Evolutionary conservation across 2,888 invertebrate genomes (phyloP).

Genomic region (Schizaphis graminum): DNA sequence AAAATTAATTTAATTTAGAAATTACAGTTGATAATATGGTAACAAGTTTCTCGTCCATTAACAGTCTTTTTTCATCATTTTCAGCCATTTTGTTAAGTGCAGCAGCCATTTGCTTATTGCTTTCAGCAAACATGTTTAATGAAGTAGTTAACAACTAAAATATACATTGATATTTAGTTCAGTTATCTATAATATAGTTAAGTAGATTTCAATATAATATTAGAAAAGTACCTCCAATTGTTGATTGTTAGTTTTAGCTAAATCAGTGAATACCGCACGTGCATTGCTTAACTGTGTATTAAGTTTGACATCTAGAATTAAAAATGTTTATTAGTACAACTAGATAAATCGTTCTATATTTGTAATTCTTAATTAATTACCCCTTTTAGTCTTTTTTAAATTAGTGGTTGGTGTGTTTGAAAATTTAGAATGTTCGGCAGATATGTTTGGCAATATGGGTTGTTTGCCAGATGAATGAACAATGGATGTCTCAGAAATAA

Average conservation of each 20-base stretch:
- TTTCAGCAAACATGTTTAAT: neutral
- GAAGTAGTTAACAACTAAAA: neutral
- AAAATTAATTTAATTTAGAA: neutral
- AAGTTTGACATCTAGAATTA: neutral
- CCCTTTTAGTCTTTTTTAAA: neutral
- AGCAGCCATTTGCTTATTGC: neutral
- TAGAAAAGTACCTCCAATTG: neutral
- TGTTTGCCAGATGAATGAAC: neutral
- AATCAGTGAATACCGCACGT: neutral
- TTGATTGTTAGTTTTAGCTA: slow-evolving; percentile 9
- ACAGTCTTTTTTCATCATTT: neutral
- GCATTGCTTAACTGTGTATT: neutral
- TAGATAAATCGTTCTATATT: neutral
- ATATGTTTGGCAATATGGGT: neutral
- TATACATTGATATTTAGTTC: neutral
- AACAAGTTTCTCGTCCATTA: neutral
- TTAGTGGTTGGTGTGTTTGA: neutral
- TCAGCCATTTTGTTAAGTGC: neutral
- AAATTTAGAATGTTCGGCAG: too few species aligned
- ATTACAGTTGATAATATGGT: neutral
- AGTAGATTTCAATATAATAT: neutral
- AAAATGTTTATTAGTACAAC: neutral
- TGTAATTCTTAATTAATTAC: neutral
- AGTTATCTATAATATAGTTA: neutral
- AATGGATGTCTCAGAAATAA: neutral